Evolutionary conservation across 92 coral and sea anemone genomes (phyloP).

Genomic region (Phymanthus crucifer): DNA sequence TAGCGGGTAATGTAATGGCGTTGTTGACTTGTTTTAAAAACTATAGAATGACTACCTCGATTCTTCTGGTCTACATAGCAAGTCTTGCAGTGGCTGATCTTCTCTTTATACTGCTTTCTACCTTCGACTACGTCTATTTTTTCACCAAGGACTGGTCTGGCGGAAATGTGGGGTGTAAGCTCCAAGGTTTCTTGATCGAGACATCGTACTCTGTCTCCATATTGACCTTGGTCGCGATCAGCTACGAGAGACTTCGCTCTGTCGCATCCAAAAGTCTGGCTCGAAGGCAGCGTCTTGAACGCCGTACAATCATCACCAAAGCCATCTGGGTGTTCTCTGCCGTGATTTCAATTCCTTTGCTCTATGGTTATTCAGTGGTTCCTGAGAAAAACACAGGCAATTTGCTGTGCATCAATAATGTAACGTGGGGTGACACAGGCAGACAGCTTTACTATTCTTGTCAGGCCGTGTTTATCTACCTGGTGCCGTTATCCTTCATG

Average conservation of each 20-base stretch:
- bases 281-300: conserved; percentile 65
- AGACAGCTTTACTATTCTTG: conserved; percentile 71
- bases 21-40: conserved; percentile 80
- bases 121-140: conserved; percentile 65
- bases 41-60: conserved; percentile 66
- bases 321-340: conserved; percentile 68
- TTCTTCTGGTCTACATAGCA: conserved; percentile 80
- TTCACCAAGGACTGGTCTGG: conserved; percentile 69
- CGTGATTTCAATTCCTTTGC: conserved; percentile 60
- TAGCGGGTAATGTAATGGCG: conserved; percentile 78
- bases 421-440: conserved; percentile 76
- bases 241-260: conserved; percentile 77
- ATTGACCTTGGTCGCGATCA: conserved; percentile 79
- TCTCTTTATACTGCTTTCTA: conserved; percentile 63
- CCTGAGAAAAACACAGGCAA: conserved; percentile 38
- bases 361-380: conserved; percentile 67
- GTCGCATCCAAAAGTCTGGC: conserved; percentile 66
- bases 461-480: conserved; percentile 69
- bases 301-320: conserved; percentile 67
- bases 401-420: conserved; percentile 56
- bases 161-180: conserved; percentile 71
- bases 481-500: conserved; percentile 73
- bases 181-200: conserved; percentile 78
- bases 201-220: conserved; percentile 77
- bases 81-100: conserved; percentile 83